Evolutionary conservation across 2,888 invertebrate species (phyloP).

Genomic region (Dryococelus australis): DNA sequence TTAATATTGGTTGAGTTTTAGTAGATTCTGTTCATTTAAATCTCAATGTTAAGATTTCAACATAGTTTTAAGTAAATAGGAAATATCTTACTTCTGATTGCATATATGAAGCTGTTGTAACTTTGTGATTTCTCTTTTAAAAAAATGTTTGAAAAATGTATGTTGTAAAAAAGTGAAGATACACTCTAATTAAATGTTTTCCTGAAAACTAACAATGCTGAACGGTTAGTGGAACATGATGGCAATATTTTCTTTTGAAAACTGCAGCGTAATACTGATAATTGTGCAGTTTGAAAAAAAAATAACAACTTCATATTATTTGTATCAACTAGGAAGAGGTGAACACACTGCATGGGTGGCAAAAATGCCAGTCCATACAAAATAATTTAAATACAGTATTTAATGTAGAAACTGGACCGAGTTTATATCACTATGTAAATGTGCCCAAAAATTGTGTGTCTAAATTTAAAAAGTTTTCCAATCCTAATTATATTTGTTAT

Average conservation of each 20-base stretch:
- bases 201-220: not conserved
- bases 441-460: too few relatives aligned
- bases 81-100: not conserved
- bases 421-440: too few relatives aligned
- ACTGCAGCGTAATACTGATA: not conserved
- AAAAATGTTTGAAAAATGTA: not conserved
- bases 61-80: not conserved
- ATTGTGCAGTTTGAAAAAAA: not conserved
- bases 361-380: not conserved
- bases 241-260: not conserved
- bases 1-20: not conserved
- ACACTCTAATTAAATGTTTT: not conserved
- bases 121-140: not conserved
- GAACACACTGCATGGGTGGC: not conserved
- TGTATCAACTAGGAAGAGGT: not conserved
- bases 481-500: too few relatives aligned
- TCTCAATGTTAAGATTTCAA: not conserved
- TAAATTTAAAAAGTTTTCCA: too few relatives aligned
- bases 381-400: not conserved
- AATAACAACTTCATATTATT: not conserved
- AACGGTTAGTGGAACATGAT: not conserved
- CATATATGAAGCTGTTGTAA: not conserved
- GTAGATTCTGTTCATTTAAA: not conserved
- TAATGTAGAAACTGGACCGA: not conserved
- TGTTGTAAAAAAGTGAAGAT: not conserved